Base-by-base conservation (phyloP, 2,797 vertebrate genomes). In the Urosaurus nigricauda region DNA sequence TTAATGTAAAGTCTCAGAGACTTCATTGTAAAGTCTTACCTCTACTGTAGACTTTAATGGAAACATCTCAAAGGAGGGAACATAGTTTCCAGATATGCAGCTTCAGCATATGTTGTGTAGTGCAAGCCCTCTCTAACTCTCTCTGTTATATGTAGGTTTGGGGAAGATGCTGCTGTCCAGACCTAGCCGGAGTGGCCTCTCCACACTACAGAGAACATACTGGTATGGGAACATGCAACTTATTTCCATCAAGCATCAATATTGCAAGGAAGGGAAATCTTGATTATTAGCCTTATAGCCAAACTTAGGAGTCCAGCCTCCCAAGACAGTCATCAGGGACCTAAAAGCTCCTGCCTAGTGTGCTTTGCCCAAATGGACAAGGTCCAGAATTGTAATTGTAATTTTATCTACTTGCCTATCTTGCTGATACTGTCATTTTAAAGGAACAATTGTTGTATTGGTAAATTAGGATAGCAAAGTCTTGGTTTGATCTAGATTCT, bases 81-180 rank as follows among this genome's bases (percentile, higher is more conserved):
- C 32, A 2, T 43, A 14, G 11, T 79, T 88, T 56, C 37, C 63
- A 84, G 21, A 26, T 9, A 2, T 65, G 40, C 87, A 35, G 32
- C 19, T 77, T 2, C 51, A 21, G 17, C 24, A 37, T 65, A 4
- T 56, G 19, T 13, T 65, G 32, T 63, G 53, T 63, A 24, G 12
- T 70, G 37, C 26, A 37, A 65, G 8, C 29, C 29, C 26, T 74
- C 4, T n/a, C 29, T 68, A n/a, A 75, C 32, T 86, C 17, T 75
- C 1, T 83, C 35, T 47, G 5, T 82, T 82, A 24, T n/a, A 35
- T 83, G 3, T 56, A 89, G 88, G 35, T 35, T 78, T 47, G 35
- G 43, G 7, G 24, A 89, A 89, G 84, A 89, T 89, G 88, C 13
- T 75, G 68, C 70, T 75, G 24, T 65, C 47, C 56, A 82, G 71